These are phyloP conservation scores for Cantharis nigra DNA, from an alignment of 2,888 invertebrate species.

Conservation along the genomic window DNA sequence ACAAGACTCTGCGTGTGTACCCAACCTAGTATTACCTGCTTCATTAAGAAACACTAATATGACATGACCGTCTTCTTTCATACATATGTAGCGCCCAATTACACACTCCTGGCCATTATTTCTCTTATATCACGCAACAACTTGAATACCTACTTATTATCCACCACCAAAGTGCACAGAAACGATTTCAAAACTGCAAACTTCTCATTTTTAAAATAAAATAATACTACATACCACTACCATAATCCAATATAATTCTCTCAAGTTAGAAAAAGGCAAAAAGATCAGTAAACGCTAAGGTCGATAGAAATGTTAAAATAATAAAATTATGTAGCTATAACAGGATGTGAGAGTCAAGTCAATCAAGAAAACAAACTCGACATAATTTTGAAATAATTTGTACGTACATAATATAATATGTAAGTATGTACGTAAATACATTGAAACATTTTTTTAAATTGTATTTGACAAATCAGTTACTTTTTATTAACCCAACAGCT, in stretches of 20 bases:
- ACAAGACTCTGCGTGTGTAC: conserved; percentile 42
- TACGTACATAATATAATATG: background rate
- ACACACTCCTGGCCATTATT: conserved; percentile 48
- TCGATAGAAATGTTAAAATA: background rate
- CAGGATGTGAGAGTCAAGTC: background rate
- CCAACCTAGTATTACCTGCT: conserved; percentile 51
- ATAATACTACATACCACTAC: background rate
- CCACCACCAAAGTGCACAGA: conserved; percentile 19
- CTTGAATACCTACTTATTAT: conserved; percentile 24
- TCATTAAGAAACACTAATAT: conserved; percentile 55
- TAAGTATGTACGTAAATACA: background rate
- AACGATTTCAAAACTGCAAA: conserved; percentile 20
- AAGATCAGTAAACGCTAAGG: background rate
- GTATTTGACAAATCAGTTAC: background rate
- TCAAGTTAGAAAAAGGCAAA: background rate
- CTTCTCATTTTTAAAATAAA: background rate
- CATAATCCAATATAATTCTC: background rate
- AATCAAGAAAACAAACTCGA: background rate
- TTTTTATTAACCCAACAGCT: background rate
- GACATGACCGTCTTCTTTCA: conserved; percentile 55
- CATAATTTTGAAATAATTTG: background rate
- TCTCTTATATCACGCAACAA: conserved; percentile 49
- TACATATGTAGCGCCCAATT: conserved; percentile 54
- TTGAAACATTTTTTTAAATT: background rate
- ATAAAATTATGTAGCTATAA: background rate